A percentile compares a stretch with the other conserved stretches of the same genome.
These are phyloP conservation scores for Acronicta aceris DNA, from an alignment of 2,888 invertebrate species.

Conservation along the genomic window DNA sequence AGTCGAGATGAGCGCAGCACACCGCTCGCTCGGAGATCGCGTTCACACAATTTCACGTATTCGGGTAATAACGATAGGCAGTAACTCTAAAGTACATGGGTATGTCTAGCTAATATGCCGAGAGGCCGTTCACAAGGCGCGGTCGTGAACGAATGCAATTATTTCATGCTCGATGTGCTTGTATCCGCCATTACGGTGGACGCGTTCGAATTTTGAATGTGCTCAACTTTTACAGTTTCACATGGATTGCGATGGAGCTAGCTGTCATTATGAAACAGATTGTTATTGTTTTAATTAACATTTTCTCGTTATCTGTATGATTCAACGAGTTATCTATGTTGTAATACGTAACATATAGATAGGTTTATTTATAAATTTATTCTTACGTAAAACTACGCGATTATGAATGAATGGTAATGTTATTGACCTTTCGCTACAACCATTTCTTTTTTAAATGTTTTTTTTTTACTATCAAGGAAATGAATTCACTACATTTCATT, in stretches of 20 bases:
- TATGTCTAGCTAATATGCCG: constrained; percentile 71
- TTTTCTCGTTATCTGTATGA: constrained; percentile 44
- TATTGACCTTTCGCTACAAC: constrained; percentile 60
- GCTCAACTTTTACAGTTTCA: constrained; percentile 28
- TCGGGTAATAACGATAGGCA: constrained; percentile 77
- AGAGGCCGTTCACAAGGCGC: constrained; percentile 80
- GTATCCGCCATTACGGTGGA: constrained; percentile 79
- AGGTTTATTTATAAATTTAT: constrained; percentile 52
- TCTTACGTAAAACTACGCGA: constrained; percentile 57
- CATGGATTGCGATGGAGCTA: constrained; percentile 14
- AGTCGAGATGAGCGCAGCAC: constrained; percentile 74
- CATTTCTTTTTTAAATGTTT: constrained; percentile 36
- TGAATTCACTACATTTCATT: no score
- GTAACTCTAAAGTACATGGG: constrained; percentile 69
- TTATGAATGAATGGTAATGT: constrained; percentile 72
- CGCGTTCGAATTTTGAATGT: constrained; percentile 65
- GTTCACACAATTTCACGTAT: constrained; percentile 70
- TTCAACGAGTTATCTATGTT: constrained; percentile 39
- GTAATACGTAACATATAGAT: constrained; percentile 30
- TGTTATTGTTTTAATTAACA: constrained; percentile 43
- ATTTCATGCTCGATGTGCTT: constrained; percentile 81
- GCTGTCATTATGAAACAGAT: constrained; percentile 20
- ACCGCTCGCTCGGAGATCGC: constrained; percentile 60
- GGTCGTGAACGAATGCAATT: constrained; percentile 81
- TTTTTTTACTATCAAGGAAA: background rate